phyloP scores from a whole-genome alignment of 2,113 vertebrate species.

The Thamnophis sirtalis region DNA sequence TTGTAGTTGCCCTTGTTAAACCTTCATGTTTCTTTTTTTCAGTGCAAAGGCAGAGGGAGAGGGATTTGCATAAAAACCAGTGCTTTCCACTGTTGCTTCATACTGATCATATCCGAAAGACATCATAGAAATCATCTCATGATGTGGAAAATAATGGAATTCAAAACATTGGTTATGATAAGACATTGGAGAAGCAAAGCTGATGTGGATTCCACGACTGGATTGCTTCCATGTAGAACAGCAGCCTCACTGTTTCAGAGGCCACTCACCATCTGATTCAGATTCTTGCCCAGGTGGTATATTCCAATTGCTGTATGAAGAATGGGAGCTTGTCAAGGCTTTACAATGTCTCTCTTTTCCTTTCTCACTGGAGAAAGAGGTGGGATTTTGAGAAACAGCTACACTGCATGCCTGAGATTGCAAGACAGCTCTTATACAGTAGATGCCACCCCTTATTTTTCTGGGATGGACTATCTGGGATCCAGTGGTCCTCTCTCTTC shows the following conservation, averaged over 20 bases:
- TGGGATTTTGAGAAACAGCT: not conserved
- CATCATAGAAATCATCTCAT: not conserved
- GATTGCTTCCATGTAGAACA: fast-evolving
- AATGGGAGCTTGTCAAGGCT: not conserved
- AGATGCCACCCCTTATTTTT: constrained; percentile 15
- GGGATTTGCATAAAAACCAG: fast-evolving
- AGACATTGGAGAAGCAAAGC: not conserved
- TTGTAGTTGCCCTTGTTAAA: not conserved
- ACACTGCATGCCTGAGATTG: not conserved
- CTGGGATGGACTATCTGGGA: constrained; percentile 13
- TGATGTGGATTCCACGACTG: not conserved
- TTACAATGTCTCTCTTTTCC: constrained; percentile 3
- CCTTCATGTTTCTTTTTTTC: not conserved
- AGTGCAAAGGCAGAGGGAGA: not conserved
- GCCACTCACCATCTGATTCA: not conserved
- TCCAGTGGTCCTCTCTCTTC: constrained; percentile 22
- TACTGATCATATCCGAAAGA: not conserved
- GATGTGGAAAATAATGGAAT: constrained; percentile 5
- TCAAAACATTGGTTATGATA: not conserved
- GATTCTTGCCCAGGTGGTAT: not conserved
- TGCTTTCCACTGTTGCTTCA: not conserved
- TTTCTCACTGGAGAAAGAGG: not conserved
- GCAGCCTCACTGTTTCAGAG: fast-evolving
- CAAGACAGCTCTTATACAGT: not conserved
- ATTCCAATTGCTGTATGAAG: not conserved